Conservation (phyloP, 2,888 invertebrate genomes). For the Sycophila texana region DNA sequence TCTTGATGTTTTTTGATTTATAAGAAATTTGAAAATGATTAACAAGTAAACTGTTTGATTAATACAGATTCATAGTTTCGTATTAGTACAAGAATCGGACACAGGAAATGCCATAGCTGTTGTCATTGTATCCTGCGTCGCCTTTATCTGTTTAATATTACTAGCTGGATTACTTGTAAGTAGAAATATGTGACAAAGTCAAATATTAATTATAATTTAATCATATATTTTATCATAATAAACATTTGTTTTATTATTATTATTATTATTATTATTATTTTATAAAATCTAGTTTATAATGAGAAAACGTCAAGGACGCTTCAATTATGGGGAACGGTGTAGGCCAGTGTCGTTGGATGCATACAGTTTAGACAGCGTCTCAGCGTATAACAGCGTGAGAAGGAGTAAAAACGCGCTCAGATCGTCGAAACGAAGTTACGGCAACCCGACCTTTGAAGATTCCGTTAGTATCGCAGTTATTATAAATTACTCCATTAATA, state of each 20-base stretch:
- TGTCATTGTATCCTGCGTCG: constrained; percentile 88
- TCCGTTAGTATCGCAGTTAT: constrained; percentile 79
- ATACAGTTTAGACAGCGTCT: constrained; percentile 92
- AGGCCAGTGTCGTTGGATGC: constrained; percentile 92
- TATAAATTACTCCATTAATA: neutral
- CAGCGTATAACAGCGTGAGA: constrained; percentile 86
- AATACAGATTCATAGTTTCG: constrained; percentile 69
- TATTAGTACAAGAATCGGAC: constrained; percentile 69
- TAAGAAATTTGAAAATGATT: constrained; percentile 1
- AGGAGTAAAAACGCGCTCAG: constrained; percentile 84
- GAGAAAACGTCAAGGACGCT: constrained; percentile 87
- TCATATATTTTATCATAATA: neutral
- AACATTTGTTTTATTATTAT: no score
- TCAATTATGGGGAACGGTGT: constrained; percentile 90
- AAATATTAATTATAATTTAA: neutral
- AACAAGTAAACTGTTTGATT: neutral
- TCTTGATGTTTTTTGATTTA: neutral
- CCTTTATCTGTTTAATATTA: constrained; percentile 85
- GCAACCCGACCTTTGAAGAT: constrained; percentile 94
- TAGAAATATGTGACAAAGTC: constrained; percentile 34
- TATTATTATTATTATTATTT: no score
- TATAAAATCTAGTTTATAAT: constrained; percentile 82
- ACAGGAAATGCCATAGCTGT: constrained; percentile 83
- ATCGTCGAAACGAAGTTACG: constrained; percentile 90
- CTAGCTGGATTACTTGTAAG: constrained; percentile 87